Conservation (phyloP, 2,113 vertebrate genomes). For the Neoarius graeffei region DNA sequence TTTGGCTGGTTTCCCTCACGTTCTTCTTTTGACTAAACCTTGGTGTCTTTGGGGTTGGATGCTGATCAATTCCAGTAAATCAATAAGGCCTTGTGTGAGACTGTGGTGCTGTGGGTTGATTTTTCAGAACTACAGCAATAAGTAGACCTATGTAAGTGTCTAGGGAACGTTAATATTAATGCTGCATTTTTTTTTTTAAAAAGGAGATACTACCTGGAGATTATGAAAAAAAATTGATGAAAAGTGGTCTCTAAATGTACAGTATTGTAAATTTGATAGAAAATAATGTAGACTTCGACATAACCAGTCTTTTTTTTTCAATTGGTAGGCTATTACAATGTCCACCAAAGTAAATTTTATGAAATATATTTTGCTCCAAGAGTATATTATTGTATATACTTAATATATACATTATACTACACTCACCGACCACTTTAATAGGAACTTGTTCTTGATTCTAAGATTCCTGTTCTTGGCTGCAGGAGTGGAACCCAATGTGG, state of each 20-base stretch:
- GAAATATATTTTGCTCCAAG: background rate
- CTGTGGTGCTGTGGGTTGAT: background rate
- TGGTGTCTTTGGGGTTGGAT: background rate
- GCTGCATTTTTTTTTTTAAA: background rate
- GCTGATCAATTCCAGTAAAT: conserved; percentile 31
- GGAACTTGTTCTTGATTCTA: too few relatives aligned
- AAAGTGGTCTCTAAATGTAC: background rate
- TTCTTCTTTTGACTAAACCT: conserved; percentile 21
- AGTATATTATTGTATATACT: too few relatives aligned
- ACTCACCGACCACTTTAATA: too few relatives aligned
- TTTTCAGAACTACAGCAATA: conserved; percentile 6
- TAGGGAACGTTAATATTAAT: background rate
- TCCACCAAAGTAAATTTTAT: background rate
- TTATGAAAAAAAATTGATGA: background rate
- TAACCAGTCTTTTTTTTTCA: background rate
- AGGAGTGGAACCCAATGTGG: too few relatives aligned
- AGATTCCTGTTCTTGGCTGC: too few relatives aligned
- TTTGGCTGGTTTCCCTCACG: conserved; percentile 7
- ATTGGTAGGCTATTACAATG: background rate
- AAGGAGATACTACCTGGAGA: background rate
- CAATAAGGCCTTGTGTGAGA: conserved; percentile 15
- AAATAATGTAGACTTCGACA: background rate
- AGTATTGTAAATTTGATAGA: background rate
- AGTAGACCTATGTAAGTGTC: background rate
- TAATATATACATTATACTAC: too few relatives aligned